A percentile compares a stretch with the other conserved stretches of the same genome.
Evolutionary conservation across 2,113 vertebrate genomes (phyloP).

Genomic region (Ctenomys sociabilis): DNA sequence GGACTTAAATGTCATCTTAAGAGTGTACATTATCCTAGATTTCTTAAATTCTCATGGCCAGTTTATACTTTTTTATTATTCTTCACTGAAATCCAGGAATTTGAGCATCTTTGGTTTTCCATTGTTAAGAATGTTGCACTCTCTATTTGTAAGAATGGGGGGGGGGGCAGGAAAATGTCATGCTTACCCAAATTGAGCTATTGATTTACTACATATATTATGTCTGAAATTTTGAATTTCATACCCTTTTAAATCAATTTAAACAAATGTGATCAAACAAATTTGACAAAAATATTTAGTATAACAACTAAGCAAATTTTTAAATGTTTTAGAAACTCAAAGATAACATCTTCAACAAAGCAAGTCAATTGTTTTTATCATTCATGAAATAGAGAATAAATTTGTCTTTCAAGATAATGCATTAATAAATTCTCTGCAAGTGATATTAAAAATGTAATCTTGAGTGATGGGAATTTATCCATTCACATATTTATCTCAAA

Average conservation of each 20-base stretch:
- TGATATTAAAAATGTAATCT: no score
- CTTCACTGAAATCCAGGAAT: constrained; percentile 10
- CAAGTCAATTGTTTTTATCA: constrained; percentile 29
- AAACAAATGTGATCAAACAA: not conserved
- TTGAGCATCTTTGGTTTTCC: constrained; percentile 25
- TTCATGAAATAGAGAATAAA: constrained; percentile 34
- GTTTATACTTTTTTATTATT: constrained; percentile 48
- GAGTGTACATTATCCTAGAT: constrained; percentile 36
- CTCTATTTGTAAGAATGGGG: constrained; percentile 19
- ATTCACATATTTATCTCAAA: not conserved
- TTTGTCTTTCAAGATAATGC: constrained; percentile 35
- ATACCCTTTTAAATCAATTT: not conserved
- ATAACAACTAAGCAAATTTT: not conserved
- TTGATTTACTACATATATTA: not conserved
- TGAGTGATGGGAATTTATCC: not conserved
- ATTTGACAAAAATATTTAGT: not conserved
- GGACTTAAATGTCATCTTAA: no score
- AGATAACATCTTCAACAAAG: not conserved
- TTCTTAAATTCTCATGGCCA: constrained; percentile 52
- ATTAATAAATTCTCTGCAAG: constrained; percentile 40
- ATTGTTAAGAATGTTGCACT: not conserved
- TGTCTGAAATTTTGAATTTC: constrained; percentile 17
- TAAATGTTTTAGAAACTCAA: constrained; percentile 24
- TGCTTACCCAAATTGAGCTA: not conserved
- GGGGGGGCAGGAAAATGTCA: not conserved